Base-by-base conservation (phyloP, 2,888 invertebrate species). In the Lasioglossum villosulum region DNA sequence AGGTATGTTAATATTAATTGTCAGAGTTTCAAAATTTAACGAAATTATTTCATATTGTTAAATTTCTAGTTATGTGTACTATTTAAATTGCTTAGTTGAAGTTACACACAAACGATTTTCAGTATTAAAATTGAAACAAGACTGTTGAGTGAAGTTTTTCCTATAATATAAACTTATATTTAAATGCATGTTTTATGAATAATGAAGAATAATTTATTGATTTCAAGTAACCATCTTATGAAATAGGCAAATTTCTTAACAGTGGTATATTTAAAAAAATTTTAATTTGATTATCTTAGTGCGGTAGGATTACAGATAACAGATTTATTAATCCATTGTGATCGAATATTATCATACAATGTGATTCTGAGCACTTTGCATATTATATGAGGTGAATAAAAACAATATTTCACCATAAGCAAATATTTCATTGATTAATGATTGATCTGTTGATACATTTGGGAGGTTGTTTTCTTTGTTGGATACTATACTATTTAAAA, bases 1-100 rank as follows among this genome's bases (percentile, higher is more conserved):
- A 99, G 98, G 98, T 99, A 97, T 96, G 97, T 97, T 93, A 88
- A 91, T 70, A 91, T 74, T 88, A 90, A 90, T 91, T 90, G 84
- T 90, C 84, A 86, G 83, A 87, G 90, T 90, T 91, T 89, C 86
- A 88, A 91, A 91, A 89, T 87, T 90, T 91, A 91, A 90, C 89
- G 80, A 75, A 86, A 89, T 75, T 74, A 86, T 83, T 84, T 73
- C 75, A 83, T 79, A 82, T 87, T 83, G 73, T 27, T 68, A 71
- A 77, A 81, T n/a, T 81, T 68, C 75, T 81, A 81, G 74, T 80
- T 80, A 75, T 72, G 72, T 70, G 59, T 82, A 84, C 27, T 63
- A 48, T 89, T 82, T 39, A 79, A 83, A 83, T 91, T 89, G 91
- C 91, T 93, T 83, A 86, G 81, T 90, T 86, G 82, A 82, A 70